These are phyloP conservation scores for Pseudonaja textilis DNA, from an alignment of 2,113 vertebrate genomes.

Conservation along the genomic window DNA sequence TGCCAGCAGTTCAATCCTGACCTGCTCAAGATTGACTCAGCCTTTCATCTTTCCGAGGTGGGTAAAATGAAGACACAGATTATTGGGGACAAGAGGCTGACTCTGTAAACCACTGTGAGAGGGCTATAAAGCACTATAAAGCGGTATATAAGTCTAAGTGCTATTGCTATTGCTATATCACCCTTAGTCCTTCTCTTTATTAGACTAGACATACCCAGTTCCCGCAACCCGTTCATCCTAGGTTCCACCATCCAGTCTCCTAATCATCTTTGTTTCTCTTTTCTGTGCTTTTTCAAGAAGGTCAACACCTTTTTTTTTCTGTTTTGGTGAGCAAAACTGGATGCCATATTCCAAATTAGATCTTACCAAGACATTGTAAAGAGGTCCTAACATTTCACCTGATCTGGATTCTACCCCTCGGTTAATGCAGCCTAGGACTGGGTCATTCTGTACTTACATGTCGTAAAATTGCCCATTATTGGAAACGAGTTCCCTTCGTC, in stretches of 20 bases:
- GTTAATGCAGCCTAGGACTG: background rate
- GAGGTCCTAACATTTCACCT: background rate
- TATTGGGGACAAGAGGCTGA: too few species aligned
- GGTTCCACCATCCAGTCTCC: background rate
- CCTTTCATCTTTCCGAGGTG: too few species aligned
- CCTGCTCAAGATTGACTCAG: too few species aligned
- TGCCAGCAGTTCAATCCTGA: too few species aligned
- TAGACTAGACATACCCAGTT: background rate
- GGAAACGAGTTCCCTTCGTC: constrained; percentile 79
- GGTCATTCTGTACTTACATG: constrained; percentile 75
- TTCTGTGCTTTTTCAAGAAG: background rate
- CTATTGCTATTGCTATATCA: background rate
- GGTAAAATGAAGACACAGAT: too few species aligned
- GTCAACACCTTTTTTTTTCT: background rate
- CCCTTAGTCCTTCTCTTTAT: background rate
- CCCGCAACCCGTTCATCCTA: background rate
- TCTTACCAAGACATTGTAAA: background rate
- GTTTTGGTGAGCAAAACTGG: background rate
- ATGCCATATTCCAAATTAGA: background rate
- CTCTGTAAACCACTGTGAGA: too few species aligned
- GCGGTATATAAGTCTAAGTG: too few species aligned
- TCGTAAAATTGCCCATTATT: constrained; percentile 82
- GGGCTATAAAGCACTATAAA: too few species aligned
- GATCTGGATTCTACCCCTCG: background rate
- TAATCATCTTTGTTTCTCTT: background rate